Conservation (phyloP, 2,797 vertebrate genomes). For the Varecia variegata region DNA sequence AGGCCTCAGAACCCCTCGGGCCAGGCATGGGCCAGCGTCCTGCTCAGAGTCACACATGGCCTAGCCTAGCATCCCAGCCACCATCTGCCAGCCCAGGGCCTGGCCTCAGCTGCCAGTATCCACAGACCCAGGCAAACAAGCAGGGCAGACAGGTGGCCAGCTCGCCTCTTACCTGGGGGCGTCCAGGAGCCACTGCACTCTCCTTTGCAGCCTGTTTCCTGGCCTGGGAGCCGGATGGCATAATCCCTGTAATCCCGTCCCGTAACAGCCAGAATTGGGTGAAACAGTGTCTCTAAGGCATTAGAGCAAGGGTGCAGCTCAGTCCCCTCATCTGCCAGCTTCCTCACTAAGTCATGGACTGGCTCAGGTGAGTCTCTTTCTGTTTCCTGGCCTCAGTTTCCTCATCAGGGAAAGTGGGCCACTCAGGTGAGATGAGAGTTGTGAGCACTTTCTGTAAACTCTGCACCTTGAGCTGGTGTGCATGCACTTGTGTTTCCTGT, state of each 20-base stretch:
- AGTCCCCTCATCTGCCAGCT: neutral
- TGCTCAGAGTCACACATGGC: neutral
- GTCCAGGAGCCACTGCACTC: neutral
- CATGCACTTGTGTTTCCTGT: neutral
- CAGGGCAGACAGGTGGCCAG: neutral
- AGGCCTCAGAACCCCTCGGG: neutral
- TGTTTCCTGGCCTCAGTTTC: neutral
- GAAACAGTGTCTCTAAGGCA: neutral
- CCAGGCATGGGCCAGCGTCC: fast-evolving
- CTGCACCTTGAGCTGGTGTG: fast-evolving
- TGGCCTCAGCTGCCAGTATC: neutral
- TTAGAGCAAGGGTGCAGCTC: neutral
- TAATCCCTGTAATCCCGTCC: neutral
- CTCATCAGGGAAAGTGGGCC: neutral
- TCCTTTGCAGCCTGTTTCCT: neutral
- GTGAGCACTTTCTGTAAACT: neutral
- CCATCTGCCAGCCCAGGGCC: neutral
- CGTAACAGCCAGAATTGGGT: neutral
- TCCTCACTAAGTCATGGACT: neutral
- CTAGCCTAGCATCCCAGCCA: neutral
- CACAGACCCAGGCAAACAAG: neutral
- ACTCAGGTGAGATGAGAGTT: neutral
- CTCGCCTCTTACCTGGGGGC: neutral
- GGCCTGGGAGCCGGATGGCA: neutral
- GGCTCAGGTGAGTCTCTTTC: neutral